These are phyloP conservation scores for Microchrysa polita DNA, from an alignment of 2,888 invertebrate genomes.

Conservation along the genomic window DNA sequence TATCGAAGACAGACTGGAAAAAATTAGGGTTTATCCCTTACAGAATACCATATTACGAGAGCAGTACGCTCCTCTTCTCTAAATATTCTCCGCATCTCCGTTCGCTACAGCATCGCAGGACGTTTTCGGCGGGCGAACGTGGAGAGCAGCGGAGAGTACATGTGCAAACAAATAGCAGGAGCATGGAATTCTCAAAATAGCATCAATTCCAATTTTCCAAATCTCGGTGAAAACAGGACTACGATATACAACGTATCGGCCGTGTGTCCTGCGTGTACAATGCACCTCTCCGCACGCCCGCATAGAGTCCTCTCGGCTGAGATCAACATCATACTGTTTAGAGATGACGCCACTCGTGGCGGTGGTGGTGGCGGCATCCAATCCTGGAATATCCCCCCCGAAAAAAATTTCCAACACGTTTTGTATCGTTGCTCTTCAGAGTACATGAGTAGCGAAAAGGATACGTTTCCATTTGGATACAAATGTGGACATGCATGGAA, in stretches of 20 bases:
- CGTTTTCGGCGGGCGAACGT: too few relatives aligned
- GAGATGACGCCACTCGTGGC: constrained; percentile 28
- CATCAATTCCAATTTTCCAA: constrained; percentile 41
- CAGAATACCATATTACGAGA: constrained; percentile 36
- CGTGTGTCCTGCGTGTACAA: too few relatives aligned
- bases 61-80: too few relatives aligned
- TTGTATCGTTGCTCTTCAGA: neutral
- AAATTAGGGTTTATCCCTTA: constrained; percentile 52
- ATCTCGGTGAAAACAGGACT: constrained; percentile 20
- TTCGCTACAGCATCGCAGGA: constrained; percentile 7
- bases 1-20: constrained; percentile 63
- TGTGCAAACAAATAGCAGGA: constrained; percentile 15
- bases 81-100: constrained; percentile 19
- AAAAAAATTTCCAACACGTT: constrained; percentile 9
- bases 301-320: neutral
- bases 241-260: too few relatives aligned
- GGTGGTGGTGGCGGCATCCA: constrained; percentile 6
- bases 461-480: neutral
- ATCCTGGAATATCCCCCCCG: neutral
- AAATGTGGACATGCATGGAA: constrained; percentile 8
- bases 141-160: too few relatives aligned
- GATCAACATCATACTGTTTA: constrained; percentile 4
- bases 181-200: constrained; percentile 32
- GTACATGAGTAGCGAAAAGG: neutral
- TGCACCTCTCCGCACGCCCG: neutral